These are phyloP conservation scores for Plebejus melissa DNA, from an alignment of 2,888 invertebrate genomes.

Conservation along the genomic window DNA sequence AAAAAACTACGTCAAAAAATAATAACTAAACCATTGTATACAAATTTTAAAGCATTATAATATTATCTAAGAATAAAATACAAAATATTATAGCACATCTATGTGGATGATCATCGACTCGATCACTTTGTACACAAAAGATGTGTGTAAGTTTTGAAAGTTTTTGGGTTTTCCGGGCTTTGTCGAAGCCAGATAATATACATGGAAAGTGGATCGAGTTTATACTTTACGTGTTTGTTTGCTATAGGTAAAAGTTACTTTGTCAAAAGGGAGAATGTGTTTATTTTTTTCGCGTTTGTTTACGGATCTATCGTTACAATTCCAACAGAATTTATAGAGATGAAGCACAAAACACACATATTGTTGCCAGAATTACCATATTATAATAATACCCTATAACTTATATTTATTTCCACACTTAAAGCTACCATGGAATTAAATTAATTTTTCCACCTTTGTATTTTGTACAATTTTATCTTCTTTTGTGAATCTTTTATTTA, in stretches of 20 bases:
- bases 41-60: too few species aligned
- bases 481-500: too few species aligned
- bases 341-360: background rate
- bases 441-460: too few species aligned
- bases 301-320: background rate
- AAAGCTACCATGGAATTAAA: too few species aligned
- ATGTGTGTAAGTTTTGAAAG: conserved; percentile 5
- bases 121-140: conserved; percentile 1
- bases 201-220: conserved; percentile 3
- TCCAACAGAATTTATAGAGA: background rate
- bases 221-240: conserved; percentile 14
- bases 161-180: conserved; percentile 6
- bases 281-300: background rate
- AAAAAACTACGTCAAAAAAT: too few species aligned
- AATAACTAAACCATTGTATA: too few species aligned
- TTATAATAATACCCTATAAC: background rate
- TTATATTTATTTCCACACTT: too few species aligned
- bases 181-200: background rate
- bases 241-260: background rate
- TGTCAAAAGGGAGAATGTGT: background rate
- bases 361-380: background rate
- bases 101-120: background rate
- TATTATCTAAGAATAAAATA: too few species aligned
- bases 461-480: too few species aligned
- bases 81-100: background rate